Conservation (phyloP, 1,140 invertebrate species). For the Idris sp. region DNA sequence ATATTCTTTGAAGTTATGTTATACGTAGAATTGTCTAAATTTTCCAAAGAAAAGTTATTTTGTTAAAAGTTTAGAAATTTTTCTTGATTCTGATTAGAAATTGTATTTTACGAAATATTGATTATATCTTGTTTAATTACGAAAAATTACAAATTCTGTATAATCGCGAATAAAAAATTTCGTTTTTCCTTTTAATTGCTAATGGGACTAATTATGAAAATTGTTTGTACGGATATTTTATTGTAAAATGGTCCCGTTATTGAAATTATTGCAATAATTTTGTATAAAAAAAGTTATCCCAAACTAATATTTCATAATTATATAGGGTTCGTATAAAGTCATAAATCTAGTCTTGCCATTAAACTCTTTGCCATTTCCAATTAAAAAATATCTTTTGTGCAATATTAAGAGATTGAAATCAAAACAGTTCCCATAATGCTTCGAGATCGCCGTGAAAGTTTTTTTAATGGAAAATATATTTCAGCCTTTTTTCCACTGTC, state of each 20-base stretch:
- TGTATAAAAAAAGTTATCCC: constrained; percentile 12
- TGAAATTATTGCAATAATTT: constrained; percentile 20
- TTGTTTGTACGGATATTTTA: constrained; percentile 16
- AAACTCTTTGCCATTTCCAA: constrained; percentile 23
- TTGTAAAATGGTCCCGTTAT: constrained; percentile 36
- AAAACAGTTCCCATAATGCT: constrained; percentile 28
- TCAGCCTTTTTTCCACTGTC: constrained; percentile 37
- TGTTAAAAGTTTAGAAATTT: too few species aligned
- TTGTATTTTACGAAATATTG: too few species aligned
- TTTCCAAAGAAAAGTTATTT: not conserved
- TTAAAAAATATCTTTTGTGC: constrained; percentile 10
- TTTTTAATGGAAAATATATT: constrained; percentile 22
- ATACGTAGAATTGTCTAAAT: not conserved
- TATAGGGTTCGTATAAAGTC: constrained; percentile 11
- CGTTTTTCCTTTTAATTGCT: not conserved
- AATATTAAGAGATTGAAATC: constrained; percentile 9
- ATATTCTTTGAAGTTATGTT: constrained; percentile 14
- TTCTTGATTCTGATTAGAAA: too few species aligned
- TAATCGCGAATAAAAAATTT: constrained; percentile 2
- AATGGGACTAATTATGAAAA: constrained; percentile 19
- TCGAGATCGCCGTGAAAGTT: constrained; percentile 49
- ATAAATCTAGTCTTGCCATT: constrained; percentile 36
- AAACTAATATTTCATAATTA: not conserved
- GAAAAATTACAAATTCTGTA: constrained; percentile 1
- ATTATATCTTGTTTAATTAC: not conserved